These are phyloP conservation scores for Dendroctonus ponderosae DNA, from an alignment of 1,140 invertebrate species.

Conservation along the genomic window DNA sequence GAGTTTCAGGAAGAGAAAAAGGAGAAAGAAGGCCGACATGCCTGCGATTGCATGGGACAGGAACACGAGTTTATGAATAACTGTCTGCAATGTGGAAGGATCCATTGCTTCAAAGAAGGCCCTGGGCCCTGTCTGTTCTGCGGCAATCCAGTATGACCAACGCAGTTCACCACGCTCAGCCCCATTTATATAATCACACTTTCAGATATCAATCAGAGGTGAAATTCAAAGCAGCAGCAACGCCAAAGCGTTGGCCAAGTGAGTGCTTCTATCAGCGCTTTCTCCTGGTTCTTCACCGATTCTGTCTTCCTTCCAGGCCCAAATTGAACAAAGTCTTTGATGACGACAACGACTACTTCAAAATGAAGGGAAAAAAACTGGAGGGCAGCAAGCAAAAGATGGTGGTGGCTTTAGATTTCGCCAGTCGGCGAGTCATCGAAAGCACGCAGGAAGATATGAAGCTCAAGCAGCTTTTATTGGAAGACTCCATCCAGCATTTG, in stretches of 20 bases:
- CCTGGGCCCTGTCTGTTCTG: conserved; percentile 95
- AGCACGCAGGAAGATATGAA: conserved; percentile 40
- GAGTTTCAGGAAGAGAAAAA: conserved; percentile 39
- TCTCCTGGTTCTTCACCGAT: neutral
- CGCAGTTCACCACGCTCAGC: too few species aligned
- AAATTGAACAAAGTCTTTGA: conserved; percentile 85
- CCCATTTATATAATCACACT: neutral
- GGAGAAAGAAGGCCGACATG: conserved; percentile 60
- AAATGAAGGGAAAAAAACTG: conserved; percentile 67
- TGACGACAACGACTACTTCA: conserved; percentile 93
- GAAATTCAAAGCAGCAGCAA: conserved; percentile 29
- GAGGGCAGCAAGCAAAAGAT: conserved; percentile 62
- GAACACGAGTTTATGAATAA: conserved; percentile 92
- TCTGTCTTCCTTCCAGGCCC: conserved; percentile 31
- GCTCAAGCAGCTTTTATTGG: conserved; percentile 37
- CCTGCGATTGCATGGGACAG: conserved; percentile 89
- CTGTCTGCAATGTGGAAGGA: conserved; percentile 89
- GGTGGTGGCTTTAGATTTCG: conserved; percentile 78
- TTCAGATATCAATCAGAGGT: conserved; percentile 36
- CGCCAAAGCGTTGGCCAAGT: conserved; percentile 36
- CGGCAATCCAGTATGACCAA: conserved; percentile 66
- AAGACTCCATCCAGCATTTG: conserved; percentile 42
- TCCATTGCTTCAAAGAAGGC: conserved; percentile 95
- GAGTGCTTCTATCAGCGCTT: conserved; percentile 1
- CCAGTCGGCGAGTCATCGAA: conserved; percentile 58